Conservation (phyloP, 2,888 invertebrate species). For the Philereme vetulata region DNA sequence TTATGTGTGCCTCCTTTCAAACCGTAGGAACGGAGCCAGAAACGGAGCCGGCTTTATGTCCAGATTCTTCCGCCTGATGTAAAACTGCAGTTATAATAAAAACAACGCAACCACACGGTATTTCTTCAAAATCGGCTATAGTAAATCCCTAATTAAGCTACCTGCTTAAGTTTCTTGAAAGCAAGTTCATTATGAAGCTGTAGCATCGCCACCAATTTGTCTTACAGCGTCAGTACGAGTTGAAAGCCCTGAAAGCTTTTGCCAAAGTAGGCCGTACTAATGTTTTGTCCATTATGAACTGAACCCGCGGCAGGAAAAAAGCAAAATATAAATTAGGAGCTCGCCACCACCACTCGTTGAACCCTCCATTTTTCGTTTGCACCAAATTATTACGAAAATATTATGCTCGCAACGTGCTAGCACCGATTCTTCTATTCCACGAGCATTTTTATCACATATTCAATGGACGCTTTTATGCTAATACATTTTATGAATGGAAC, state of each 20-base stretch:
- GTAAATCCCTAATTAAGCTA: no score
- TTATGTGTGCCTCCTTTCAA: no score
- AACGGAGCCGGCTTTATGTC: no score
- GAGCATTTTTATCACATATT: conserved; percentile 43
- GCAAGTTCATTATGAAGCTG: conserved; percentile 31
- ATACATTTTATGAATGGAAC: conserved; percentile 43
- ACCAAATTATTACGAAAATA: conserved; percentile 43
- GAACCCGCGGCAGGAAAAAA: conserved; percentile 52
- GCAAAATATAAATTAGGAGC: conserved; percentile 71
- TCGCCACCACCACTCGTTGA: conserved; percentile 41
- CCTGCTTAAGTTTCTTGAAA: conserved; percentile 2
- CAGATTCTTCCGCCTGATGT: no score
- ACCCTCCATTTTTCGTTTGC: conserved; percentile 45
- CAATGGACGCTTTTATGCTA: conserved; percentile 47
- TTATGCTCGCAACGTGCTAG: conserved; percentile 31
- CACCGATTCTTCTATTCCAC: conserved; percentile 31
- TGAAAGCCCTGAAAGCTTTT: conserved; percentile 74
- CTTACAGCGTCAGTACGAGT: conserved; percentile 59
- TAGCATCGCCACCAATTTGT: conserved; percentile 40
- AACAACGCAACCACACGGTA: no score
- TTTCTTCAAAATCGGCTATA: no score
- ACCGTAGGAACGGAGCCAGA: no score
- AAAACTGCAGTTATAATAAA: no score
- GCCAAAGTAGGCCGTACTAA: conserved; percentile 71
- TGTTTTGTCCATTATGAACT: conserved; percentile 78